Base-by-base conservation (phyloP, 2,888 invertebrate species). In the Celastrina argiolus region DNA sequence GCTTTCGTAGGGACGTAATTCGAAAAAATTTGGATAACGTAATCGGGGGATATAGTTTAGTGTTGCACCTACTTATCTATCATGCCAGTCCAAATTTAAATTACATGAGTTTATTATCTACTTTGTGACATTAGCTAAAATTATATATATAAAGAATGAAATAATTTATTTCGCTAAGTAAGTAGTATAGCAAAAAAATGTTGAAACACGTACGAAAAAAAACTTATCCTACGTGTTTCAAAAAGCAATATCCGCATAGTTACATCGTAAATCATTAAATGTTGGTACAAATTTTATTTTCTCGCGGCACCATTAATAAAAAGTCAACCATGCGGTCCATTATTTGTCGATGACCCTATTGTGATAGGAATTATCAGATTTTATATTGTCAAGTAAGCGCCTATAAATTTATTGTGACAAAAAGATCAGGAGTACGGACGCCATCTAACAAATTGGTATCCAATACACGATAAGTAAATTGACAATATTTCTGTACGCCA, bases 401-500 rank as follows among this genome's bases (percentile, higher is more conserved):
- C 51, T 51, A 36, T 61, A 61, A 34, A 59, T 61, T 61, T 61
- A 61, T 39, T 36, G 36, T 59, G 12, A 59, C 59, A 61, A 34
- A 36, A 61, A 36, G 61, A 39, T 61, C n/a, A 61, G 34, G 16
- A n/a, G 31, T 22, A 7, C 10, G 18, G 22, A 34, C 61, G 39
- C 36, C 61, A 39, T 61, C 39, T 61, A 36, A 61, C 61, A 61
- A 61, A 61, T 39, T 61, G 61, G 61, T 39, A 61, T 39, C 61
- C 36, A 28, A 56, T 41, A 41, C 56, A 34, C 39, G 65, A 58
- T 41, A 58, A 56, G 36, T 56, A 64, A 34, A 56, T 56, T 65
- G 28, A 65, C 56, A 65, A 58, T 64, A 64, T 65, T 65, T 39
- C 58, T 58, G 31, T 56, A 56, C 16, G 65, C 65, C 31, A 65